Conservation (phyloP, 2,113 vertebrate genomes). For the Talpa occidentalis region DNA sequence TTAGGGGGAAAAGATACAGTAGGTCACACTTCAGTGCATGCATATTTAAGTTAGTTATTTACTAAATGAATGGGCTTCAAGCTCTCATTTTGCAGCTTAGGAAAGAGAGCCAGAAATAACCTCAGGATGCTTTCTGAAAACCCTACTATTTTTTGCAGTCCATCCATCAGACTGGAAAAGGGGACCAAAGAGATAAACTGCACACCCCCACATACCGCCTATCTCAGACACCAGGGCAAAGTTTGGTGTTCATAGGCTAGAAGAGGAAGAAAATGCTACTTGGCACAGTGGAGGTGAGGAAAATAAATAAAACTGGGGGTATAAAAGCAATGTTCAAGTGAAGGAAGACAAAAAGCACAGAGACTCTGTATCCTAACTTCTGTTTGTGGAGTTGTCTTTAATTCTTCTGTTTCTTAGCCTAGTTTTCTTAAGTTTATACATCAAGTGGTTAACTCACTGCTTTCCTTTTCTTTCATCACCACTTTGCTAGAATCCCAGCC, state of each 20-base stretch:
- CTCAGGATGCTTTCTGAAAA: background rate
- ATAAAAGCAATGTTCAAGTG: background rate
- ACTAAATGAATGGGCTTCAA: background rate
- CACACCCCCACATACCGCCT: accelerated
- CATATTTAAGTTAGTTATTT: background rate
- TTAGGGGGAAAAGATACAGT: background rate
- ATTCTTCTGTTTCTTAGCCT: background rate
- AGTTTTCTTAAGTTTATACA: background rate
- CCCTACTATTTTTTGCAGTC: background rate
- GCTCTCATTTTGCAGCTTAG: background rate
- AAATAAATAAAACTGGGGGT: background rate
- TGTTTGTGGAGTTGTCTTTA: background rate
- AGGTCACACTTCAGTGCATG: background rate
- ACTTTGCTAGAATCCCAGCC: background rate
- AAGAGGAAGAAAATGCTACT: background rate
- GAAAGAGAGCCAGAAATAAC: background rate
- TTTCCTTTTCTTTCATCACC: background rate
- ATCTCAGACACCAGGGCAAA: background rate
- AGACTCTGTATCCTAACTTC: background rate
- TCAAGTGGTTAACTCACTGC: too few species aligned
- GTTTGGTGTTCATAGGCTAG: background rate
- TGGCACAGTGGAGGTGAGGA: background rate
- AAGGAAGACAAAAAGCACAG: background rate
- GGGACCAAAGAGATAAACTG: background rate
- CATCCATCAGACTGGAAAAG: too few species aligned